A percentile compares a stretch with the other conserved stretches of the same genome.
These are phyloP conservation scores for Ennomos quercinarius DNA, from an alignment of 2,888 invertebrate species.

Conservation along the genomic window DNA sequence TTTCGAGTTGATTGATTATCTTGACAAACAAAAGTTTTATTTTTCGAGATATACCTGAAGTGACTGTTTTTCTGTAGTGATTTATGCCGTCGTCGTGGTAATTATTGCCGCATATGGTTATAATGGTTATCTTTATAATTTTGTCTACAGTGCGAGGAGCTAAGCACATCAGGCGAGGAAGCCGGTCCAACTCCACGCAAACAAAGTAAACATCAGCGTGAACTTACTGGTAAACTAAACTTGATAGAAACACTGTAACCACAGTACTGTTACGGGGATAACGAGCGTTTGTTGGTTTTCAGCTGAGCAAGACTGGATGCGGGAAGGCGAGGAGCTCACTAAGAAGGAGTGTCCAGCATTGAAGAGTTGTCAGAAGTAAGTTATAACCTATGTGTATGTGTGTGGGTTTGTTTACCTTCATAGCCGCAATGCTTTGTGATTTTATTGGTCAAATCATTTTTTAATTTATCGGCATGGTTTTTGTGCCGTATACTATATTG, in stretches of 20 bases:
- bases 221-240: constrained; percentile 68
- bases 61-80: too few species aligned
- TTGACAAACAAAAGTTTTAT: too few species aligned
- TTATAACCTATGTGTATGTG: constrained; percentile 20
- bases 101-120: too few species aligned
- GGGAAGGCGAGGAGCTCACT: constrained; percentile 78
- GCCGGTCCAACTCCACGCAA: constrained; percentile 87
- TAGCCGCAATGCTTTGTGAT: too few species aligned
- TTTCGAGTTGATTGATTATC: too few species aligned
- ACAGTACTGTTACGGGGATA: neutral
- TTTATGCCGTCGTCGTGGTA: too few species aligned
- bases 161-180: constrained; percentile 82
- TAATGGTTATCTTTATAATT: neutral
- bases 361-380: constrained; percentile 82
- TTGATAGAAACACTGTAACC: constrained; percentile 22
- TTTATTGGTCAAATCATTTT: neutral
- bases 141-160: constrained; percentile 84
- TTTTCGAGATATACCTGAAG: too few species aligned
- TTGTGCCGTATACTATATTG: too few species aligned
- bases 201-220: constrained; percentile 84
- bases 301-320: constrained; percentile 82
- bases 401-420: too few species aligned
- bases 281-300: constrained; percentile 34
- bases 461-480: too few species aligned
- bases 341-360: constrained; percentile 76